phyloP scores from a whole-genome alignment of 2,113 vertebrate genomes.

The Actinemys pallida region DNA sequence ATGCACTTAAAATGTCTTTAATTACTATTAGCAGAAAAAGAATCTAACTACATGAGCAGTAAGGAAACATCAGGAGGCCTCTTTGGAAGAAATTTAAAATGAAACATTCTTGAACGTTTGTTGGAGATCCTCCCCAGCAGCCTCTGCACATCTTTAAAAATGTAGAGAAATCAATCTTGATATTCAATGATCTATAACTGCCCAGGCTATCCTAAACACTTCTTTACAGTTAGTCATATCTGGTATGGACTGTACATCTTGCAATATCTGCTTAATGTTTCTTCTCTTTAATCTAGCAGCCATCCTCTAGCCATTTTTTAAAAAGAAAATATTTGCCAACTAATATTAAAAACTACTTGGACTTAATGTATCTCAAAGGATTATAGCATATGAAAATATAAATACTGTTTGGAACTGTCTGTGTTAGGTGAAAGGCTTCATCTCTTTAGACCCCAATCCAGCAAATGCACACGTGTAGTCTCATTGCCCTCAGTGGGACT shows the following conservation, averaged over 20 bases:
- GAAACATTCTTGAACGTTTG: neutral
- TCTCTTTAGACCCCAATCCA: conserved; percentile 56
- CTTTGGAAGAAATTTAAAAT: neutral
- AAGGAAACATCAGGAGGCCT: neutral
- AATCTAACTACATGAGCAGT: neutral
- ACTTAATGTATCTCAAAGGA: conserved; percentile 67
- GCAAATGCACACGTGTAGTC: conserved; percentile 44
- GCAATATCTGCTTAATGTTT: conserved; percentile 12
- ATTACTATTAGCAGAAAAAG: neutral
- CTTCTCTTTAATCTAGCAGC: conserved; percentile 50
- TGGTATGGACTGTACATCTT: neutral
- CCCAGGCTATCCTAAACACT: conserved; percentile 3
- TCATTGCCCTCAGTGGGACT: conserved; percentile 64
- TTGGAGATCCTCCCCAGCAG: neutral
- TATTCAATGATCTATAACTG: neutral
- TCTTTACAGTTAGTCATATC: conserved; percentile 27
- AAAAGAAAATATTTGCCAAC: conserved; percentile 55
- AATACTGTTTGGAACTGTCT: conserved; percentile 72
- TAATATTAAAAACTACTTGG: conserved; percentile 66
- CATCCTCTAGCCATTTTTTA: conserved; percentile 44
- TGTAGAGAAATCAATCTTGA: neutral
- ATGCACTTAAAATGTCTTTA: neutral
- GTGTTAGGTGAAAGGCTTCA: conserved; percentile 71
- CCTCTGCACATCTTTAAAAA: conserved; percentile 12
- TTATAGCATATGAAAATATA: conserved; percentile 62